phyloP scores from a whole-genome alignment of 2,113 vertebrate species.

The Albula goreensis region DNA sequence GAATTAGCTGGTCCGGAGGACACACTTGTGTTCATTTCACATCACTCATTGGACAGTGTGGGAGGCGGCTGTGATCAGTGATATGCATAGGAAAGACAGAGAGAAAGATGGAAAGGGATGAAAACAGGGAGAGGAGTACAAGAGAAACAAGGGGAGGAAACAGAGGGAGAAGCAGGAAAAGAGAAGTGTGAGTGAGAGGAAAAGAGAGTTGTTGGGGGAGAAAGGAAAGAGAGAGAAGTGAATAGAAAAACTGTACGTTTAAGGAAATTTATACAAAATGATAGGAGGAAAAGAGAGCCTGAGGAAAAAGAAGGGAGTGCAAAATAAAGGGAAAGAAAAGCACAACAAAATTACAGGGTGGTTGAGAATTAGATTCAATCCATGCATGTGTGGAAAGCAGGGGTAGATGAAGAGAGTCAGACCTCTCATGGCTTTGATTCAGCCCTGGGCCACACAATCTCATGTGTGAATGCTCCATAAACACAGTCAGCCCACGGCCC shows the following conservation, averaged over 20 bases:
- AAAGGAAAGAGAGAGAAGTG: too few species aligned
- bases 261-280: too few species aligned
- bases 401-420: constrained; percentile 15
- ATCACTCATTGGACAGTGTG: not conserved
- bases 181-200: constrained; percentile 17
- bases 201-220: not conserved
- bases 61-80: not conserved
- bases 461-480: constrained; percentile 39
- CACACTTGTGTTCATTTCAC: not conserved
- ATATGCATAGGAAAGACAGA: not conserved
- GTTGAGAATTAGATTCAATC: not conserved
- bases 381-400: not conserved
- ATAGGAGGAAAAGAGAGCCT: not conserved
- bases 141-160: constrained; percentile 3
- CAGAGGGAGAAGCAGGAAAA: not conserved
- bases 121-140: not conserved
- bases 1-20: not conserved
- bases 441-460: constrained; percentile 41
- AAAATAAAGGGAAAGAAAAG: constrained; percentile 11
- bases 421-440: constrained; percentile 19
- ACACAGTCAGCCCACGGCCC: constrained; percentile 50
- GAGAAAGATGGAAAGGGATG: not conserved
- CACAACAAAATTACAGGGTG: not conserved
- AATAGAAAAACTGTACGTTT: too few species aligned
- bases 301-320: not conserved